Evolutionary conservation across 2,888 invertebrate genomes (phyloP).

Genomic region (Callosobruchus maculatus): DNA sequence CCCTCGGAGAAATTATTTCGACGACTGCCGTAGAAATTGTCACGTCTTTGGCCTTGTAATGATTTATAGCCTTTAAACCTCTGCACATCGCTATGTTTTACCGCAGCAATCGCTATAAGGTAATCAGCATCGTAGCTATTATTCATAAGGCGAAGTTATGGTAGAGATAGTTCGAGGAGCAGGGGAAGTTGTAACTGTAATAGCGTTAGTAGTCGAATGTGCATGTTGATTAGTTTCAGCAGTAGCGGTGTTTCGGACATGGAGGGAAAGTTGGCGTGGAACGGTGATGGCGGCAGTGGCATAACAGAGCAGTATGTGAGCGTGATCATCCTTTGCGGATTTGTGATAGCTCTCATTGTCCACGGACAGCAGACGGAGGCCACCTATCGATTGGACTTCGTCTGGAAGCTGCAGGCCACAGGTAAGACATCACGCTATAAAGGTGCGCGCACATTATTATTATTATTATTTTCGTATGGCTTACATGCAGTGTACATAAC

Average conservation of each 20-base stretch:
- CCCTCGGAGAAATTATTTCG: too few relatives aligned
- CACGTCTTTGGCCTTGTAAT: too few relatives aligned
- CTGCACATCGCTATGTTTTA: neutral
- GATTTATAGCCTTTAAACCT: too few relatives aligned
- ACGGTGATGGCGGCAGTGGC: conserved; percentile 6
- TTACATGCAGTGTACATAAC: too few relatives aligned
- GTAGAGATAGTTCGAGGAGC: neutral
- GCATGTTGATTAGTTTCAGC: neutral
- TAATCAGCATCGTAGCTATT: too few relatives aligned
- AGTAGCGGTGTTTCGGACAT: neutral
- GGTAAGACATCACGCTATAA: conserved; percentile 54
- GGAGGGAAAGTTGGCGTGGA: neutral
- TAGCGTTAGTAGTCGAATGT: neutral
- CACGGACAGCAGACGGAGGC: conserved; percentile 95
- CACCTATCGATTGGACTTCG: conserved; percentile 89
- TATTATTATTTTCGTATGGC: too few relatives aligned
- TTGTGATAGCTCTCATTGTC: conserved; percentile 77
- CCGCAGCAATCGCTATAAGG: too few relatives aligned
- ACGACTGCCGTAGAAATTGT: too few relatives aligned
- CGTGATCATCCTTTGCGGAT: conserved; percentile 68
- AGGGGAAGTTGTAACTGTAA: neutral
- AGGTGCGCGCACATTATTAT: too few relatives aligned
- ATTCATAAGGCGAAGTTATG: too few relatives aligned
- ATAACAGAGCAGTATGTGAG: conserved; percentile 52
- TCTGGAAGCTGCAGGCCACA: conserved; percentile 95